Conservation (phyloP, 2,113 vertebrate genomes). For the Arenaria interpres region DNA sequence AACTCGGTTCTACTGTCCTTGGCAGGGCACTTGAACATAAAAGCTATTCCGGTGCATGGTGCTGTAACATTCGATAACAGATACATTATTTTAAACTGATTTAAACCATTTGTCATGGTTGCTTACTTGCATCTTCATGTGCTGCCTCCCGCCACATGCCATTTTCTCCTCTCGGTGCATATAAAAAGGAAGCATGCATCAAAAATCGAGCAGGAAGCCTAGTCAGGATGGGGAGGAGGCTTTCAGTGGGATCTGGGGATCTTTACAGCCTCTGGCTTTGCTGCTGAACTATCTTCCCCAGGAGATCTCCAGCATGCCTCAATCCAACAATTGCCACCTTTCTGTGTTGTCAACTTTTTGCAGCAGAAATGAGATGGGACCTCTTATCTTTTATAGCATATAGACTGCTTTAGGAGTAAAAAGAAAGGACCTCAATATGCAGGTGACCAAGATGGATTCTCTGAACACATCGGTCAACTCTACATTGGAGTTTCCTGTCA, state of each 20-base stretch:
- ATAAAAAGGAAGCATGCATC: neutral
- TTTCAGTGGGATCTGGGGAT: neutral
- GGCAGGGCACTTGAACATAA: neutral
- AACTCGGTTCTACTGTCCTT: neutral
- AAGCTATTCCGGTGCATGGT: neutral
- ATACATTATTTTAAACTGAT: neutral
- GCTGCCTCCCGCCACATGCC: neutral
- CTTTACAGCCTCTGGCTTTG: neutral
- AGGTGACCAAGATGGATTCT: neutral
- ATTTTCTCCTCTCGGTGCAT: neutral
- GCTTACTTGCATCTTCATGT: neutral
- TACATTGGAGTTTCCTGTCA: neutral
- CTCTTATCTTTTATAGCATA: neutral
- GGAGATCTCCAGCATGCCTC: neutral
- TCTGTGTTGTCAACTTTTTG: neutral
- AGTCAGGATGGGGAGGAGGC: neutral
- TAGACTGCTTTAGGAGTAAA: neutral
- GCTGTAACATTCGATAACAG: fast-evolving
- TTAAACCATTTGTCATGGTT: neutral
- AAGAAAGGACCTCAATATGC: neutral
- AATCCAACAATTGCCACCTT: neutral
- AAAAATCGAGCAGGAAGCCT: neutral
- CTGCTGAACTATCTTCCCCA: neutral
- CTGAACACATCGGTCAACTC: neutral
- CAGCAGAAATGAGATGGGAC: neutral